Evolutionary conservation across 2,888 invertebrate genomes (phyloP), one percentile per base, ranked within the genome.

Genomic region (Zaprionus lineosus): DNA sequence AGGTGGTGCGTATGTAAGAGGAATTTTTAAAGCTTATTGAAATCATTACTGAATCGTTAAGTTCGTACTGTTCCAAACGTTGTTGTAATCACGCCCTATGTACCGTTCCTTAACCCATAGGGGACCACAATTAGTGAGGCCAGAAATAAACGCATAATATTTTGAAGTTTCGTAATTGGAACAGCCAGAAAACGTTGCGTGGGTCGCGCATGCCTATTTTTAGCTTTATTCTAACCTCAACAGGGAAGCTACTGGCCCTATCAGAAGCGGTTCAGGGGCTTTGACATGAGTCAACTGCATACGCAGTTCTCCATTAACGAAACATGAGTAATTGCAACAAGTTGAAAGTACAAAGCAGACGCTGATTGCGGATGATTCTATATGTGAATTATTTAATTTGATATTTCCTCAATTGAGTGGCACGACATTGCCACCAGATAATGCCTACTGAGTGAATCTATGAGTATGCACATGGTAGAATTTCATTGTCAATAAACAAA

Each of bases 381-480:
- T 55, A 41, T 47, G 33, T 34, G 14, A 15, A 44, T 33, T 40
- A 67, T 53, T 87, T 88, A 87, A 88, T 89, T 88, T 88, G 88
- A 89, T 87, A 89, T 87, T 89, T 88, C 88, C 88, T 87, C 88
- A 86, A 87, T 88, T 89, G 77, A 69, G 70, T 73, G 72, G 39
- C 56, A 61, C 62, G 58, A 76, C 63, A 73, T 50, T 66, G 68
- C 15, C 16, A 63, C 36, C 28, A 37, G 33, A 44, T 11, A 31
- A 33, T 34, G 65, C 56, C 50, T 18, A 21, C 29, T 46, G 31
- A 21, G 7, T 21, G 7, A 5, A 29, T 11, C 3, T 11, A 29
- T 24, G 18, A 21, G 16, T 9, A 26, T 4, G 11, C 12, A 43
- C 44, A 21, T 39, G 34, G 34, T 65, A 8, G 34, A 34, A 41